Evolutionary conservation across 2,113 vertebrate species (phyloP).

Genomic region (Copsychus sechellarum): DNA sequence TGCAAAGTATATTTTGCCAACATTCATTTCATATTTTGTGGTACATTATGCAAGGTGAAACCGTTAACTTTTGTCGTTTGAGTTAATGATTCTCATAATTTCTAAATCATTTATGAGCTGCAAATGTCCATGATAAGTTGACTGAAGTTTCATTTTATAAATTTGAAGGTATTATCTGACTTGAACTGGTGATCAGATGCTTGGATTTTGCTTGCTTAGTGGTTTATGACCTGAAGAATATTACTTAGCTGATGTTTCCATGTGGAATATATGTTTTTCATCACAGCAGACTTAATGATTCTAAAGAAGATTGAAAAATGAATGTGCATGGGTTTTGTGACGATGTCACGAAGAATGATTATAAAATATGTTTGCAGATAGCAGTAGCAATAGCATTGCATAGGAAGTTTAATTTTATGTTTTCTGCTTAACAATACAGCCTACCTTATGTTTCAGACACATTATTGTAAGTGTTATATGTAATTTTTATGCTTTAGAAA

Average conservation of each 20-base stretch:
- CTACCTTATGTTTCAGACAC: background rate
- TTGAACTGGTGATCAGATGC: background rate
- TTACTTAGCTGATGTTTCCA: background rate
- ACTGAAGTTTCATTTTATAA: background rate
- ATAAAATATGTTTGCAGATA: background rate
- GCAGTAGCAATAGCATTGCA: background rate
- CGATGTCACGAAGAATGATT: background rate
- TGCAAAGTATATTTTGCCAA: background rate
- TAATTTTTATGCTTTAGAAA: background rate
- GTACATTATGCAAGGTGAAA: background rate
- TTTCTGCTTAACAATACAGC: background rate
- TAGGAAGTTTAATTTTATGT: background rate
- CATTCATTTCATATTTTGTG: background rate
- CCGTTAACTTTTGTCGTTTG: background rate
- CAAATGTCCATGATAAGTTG: background rate
- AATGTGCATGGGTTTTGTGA: background rate
- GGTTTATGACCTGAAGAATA: background rate
- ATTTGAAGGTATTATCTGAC: background rate
- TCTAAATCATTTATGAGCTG: background rate
- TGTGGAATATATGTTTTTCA: background rate
- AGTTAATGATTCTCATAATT: slow-evolving; percentile 20
- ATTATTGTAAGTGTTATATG: background rate
- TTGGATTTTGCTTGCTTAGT: background rate
- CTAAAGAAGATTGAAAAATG: background rate
- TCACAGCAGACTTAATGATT: background rate